Evolutionary conservation across 2,888 invertebrate genomes (phyloP).

Genomic region (Steinernema carpocapsae): DNA sequence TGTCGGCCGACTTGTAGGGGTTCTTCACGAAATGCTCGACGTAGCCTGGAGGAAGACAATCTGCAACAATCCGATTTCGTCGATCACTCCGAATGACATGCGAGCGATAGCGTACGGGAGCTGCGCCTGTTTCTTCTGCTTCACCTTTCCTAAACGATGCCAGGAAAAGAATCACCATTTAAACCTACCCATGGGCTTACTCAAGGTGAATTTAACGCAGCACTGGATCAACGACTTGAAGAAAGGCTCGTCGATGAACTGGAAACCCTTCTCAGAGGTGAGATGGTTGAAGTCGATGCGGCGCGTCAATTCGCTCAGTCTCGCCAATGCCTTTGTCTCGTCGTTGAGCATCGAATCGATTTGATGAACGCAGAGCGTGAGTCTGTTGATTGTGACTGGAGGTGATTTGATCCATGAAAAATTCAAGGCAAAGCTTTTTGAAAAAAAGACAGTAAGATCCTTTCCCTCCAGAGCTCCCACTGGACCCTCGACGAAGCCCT

Average conservation of each 20-base stretch:
- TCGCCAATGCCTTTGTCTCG: not conserved
- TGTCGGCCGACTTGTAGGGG: not conserved
- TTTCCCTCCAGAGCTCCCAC: slow-evolving; percentile 51
- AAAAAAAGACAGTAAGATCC: slow-evolving; percentile 60
- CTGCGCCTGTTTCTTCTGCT: slow-evolving; percentile 21
- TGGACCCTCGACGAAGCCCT: slow-evolving; percentile 42
- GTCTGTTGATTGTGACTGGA: not conserved
- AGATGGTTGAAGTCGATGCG: slow-evolving; percentile 26
- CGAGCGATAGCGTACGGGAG: slow-evolving; percentile 47
- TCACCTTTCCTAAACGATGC: not conserved
- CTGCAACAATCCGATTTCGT: slow-evolving; percentile 62
- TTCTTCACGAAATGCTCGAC: slow-evolving; percentile 45
- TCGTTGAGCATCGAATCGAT: not conserved
- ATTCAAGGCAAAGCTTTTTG: slow-evolving; percentile 69
- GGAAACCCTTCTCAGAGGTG: slow-evolving; percentile 34
- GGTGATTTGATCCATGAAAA: slow-evolving; percentile 67
- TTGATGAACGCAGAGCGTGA: slow-evolving; percentile 41
- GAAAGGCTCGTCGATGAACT: slow-evolving; percentile 60
- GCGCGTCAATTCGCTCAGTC: not conserved
- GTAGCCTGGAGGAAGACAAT: slow-evolving; percentile 64
- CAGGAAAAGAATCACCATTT: not conserved
- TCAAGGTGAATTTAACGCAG: not conserved
- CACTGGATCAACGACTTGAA: slow-evolving; percentile 58
- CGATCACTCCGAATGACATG: slow-evolving; percentile 64
- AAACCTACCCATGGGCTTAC: not conserved